These are phyloP conservation scores for Ctenicera cuprea DNA, from an alignment of 2,888 invertebrate species.

Conservation along the genomic window DNA sequence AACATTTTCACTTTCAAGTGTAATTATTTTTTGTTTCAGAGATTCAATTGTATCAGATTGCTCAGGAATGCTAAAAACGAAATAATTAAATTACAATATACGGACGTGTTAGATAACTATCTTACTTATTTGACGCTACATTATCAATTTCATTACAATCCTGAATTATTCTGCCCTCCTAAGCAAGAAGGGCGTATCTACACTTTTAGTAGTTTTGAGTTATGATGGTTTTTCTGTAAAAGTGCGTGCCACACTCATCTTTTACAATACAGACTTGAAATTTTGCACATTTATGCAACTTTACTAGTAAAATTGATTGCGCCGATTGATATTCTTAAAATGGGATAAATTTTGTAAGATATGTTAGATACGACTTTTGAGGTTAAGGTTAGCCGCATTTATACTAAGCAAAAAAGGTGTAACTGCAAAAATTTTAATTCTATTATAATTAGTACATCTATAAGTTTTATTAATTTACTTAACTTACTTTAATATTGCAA, in stretches of 20 bases:
- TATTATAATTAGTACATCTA: too few relatives aligned
- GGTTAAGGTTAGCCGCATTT: constrained; percentile 3
- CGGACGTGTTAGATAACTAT: too few relatives aligned
- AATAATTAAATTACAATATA: too few relatives aligned
- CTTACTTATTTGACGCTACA: too few relatives aligned
- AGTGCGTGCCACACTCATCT: background rate
- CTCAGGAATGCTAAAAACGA: too few relatives aligned
- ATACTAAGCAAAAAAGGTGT: constrained; percentile 13
- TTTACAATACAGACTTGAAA: constrained; percentile 12
- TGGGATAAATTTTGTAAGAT: constrained; percentile 2
- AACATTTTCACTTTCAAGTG: too few relatives aligned
- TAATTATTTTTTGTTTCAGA: too few relatives aligned
- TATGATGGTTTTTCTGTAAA: constrained; percentile 1
- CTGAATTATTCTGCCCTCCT: constrained; percentile 6
- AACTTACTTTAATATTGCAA: too few relatives aligned
- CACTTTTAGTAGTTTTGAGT: constrained; percentile 6
- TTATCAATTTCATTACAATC: too few relatives aligned
- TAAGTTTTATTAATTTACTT: too few relatives aligned
- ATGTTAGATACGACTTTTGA: constrained; percentile 6
- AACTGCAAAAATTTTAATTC: too few relatives aligned
- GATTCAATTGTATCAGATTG: too few relatives aligned
- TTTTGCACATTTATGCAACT: constrained; percentile 5
- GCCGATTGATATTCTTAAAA: background rate
- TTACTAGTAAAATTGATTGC: constrained; percentile 4
- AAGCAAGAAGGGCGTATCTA: constrained; percentile 7